Evolutionary conservation across 2,113 vertebrate genomes (phyloP), one percentile per base, ranked within the genome.

Genomic region (Triplophysa dalaica): DNA sequence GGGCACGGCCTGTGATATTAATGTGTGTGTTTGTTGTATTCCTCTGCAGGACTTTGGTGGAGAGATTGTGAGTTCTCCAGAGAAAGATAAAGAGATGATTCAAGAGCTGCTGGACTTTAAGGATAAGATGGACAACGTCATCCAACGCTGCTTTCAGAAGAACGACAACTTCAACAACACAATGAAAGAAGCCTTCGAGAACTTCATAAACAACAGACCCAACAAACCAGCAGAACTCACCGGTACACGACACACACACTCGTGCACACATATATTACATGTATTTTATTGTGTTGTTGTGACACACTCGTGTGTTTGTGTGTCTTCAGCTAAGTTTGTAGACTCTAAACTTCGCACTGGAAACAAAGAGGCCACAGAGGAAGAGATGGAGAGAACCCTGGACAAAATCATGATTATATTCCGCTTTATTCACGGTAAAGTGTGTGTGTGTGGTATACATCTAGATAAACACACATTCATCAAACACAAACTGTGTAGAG

Each of bases 401-500:
- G 97, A 99, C 93, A 99, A 99, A 90, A 99, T 99, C 84, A 99
- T 99, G 96, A 99, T 99, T 64, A 98, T 99, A 89, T 98, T 99
- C 94, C 95, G 97, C 88, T 99, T 99, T 87, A 99, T 99, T 88
- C 97, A 99, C 88, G 96, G 97, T 99, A 95, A 17, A 1, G 24
- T 50, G 61, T 45, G 17, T 33, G 26, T 29, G 6, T 50, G 38
- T 43, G 3, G 29, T 29, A 29, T 29, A 4, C 29, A 29, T 0
- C 29, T 29, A 29, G 29, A 29, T 29, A 29, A 29, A 29, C 33
- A 45, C 43, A 45, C 43, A 45, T 45, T 45, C 43, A 45, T 45
- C 11, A 11, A 45, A 11, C 43, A 45, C 5, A 38, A 38, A 38
- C 33, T 38, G 33, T 38, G 0, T 38, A 38, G 33, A 38, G 33